Base-by-base conservation (phyloP, 2,888 invertebrate genomes). In the Steinernema carpocapsae region DNA sequence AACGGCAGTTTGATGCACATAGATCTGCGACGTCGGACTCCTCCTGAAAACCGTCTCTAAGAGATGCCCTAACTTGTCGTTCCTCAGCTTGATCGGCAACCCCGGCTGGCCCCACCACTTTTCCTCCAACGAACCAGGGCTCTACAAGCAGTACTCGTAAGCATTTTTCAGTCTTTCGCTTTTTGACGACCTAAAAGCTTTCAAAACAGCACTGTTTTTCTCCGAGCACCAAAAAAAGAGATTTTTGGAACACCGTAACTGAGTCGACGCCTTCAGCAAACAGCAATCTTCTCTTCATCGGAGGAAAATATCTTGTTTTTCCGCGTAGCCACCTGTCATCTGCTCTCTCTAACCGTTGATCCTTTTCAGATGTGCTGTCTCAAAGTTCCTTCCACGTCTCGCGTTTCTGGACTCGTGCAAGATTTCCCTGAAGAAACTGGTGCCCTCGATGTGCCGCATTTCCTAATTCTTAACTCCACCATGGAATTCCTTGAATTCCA, bases 91-190 rank as follows among this genome's bases (percentile, higher is more conserved):
- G 3, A 77, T 76, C 52, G 82, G 82, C 6, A 85, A 85, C 72
- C 81, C 82, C 26, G 83, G 84, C 32, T 84, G 82, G 83, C 81
- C 84, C 26, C 79, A 82, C 37, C 29, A 64, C 29, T 64, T 64
- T 37, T 32, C 29, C 10, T 12, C 29, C 14, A 32, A 26, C 17
- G 37, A 26, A 17, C 10, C 22, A 17, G 17, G 48, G 24, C 45
- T 64, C 26, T 74, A 74, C 37, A 73, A 59, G 19, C 19, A 72
- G 14, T 74, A 74, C 52, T 7, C 46, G 74, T 74, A 75, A 74
- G 74, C 43, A 32, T 32, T 19, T 48, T 14, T 2, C n/a, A 10
- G 24, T 72, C 26, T 74, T 72, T 37, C 12, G n/a, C 10, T 37
- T 37, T 37, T 37, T 3, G 37, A 3, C 37, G 3, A 43, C 2